A percentile compares a stretch with the other conserved stretches of the same genome.
phyloP scores from a whole-genome alignment of 2,888 invertebrate genomes.

The Coelogynopora nodosa region DNA sequence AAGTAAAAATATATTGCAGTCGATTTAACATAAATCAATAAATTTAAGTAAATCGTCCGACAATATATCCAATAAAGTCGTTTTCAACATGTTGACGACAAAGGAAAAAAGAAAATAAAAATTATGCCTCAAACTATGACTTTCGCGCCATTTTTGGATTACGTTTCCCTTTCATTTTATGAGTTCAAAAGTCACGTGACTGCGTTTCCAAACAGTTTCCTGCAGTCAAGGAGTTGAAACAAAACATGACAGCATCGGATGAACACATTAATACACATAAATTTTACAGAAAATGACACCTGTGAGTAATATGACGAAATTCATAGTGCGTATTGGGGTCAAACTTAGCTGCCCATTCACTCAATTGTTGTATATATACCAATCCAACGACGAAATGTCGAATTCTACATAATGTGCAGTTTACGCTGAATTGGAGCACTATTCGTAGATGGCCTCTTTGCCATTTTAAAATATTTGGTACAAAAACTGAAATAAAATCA shows the following conservation, averaged over 20 bases:
- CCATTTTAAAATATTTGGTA: conserved; percentile 47
- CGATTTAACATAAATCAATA: too few species aligned
- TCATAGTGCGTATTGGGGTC: conserved; percentile 48
- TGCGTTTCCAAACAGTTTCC: conserved; percentile 47
- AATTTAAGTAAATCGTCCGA: not conserved
- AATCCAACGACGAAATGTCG: conserved; percentile 46
- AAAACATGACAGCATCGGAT: conserved; percentile 45
- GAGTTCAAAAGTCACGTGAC: conserved; percentile 48
- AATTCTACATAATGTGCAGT: conserved; percentile 38
- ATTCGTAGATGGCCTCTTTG: conserved; percentile 46
- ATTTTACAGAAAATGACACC: conserved; percentile 48
- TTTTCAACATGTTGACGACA: conserved; percentile 36
- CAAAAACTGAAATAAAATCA: conserved; percentile 40
- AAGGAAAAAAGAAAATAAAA: conserved; percentile 46
- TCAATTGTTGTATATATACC: conserved; percentile 48
- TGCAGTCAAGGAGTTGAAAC: conserved; percentile 44
- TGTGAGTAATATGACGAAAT: conserved; percentile 47
- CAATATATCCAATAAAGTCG: conserved; percentile 39
- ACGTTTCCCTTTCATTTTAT: conserved; percentile 42
- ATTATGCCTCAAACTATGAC: conserved; percentile 29
- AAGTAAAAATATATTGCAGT: too few species aligned
- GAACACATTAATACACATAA: conserved; percentile 48
- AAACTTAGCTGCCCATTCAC: conserved; percentile 47
- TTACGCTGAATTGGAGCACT: not conserved
- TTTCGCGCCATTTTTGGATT: conserved; percentile 16